Base-by-base conservation (phyloP, 2,113 vertebrate genomes). In the Albula glossodonta region DNA sequence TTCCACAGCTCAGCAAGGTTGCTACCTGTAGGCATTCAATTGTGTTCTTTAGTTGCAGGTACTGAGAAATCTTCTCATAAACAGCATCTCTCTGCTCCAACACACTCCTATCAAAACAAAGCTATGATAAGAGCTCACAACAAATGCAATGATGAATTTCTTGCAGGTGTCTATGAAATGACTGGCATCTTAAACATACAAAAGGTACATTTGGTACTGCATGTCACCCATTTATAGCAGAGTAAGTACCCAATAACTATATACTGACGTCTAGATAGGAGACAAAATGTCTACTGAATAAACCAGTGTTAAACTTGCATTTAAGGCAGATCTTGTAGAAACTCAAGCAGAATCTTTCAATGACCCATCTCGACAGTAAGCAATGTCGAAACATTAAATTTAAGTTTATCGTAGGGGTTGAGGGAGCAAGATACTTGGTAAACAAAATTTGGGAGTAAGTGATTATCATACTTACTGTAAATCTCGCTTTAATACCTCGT, bases 31-130 rank as follows among this genome's bases (percentile, higher is more conserved):
- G 91, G 70, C 89, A 93, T 88, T 96, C 93, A 25, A 98, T 95
- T 66, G 96, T 93, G 87, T 96, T 97, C 93, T 96, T 97, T 83
- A 98, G 94, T 91, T 97, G 97, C 84, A 98, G 93, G 86, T 98
- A 97, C 85, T 96, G 94, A 12, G 96, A 92, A 66, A 97, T 96
- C 88, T 98, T 96, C 92, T 97, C 97, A 90, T 96, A 98, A 52
- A 98, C 93, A 2, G 92, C 92, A 80, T 98, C 97, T 80, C 97
- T 94, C 90, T 97, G 96, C 85, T 97, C 95, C 92, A 97, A 80
- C 51, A 98, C 95, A 51, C 92, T 96, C 93, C 97, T 98, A 91
- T 77, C 31, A 87, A 60, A 80, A 83, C 57, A 85, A 51, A 50
- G 5, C 83, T 19, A 86, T 49, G 53, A 53, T 66, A 66, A 19